Base-by-base conservation (phyloP, 2,113 vertebrate genomes). In the Burhinus oedicnemus region DNA sequence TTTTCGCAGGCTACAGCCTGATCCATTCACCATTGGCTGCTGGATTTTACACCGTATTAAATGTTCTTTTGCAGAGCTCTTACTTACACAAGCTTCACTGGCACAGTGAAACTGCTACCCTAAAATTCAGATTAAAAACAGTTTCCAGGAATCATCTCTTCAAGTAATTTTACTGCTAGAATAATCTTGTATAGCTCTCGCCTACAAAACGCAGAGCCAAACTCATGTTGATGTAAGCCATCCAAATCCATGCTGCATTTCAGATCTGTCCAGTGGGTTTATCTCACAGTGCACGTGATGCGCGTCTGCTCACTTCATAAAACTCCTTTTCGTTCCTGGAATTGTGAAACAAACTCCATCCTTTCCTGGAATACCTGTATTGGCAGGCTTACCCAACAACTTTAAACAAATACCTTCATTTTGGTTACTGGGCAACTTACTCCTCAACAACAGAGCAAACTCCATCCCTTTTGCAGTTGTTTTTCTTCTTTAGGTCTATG, bases 351-450 rank as follows among this genome's bases (percentile, higher is more conserved):
- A 49, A 84, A 45, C 83, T 52, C 58, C 49, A 45, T 87, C 64
- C 72, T 87, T 92, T 91, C 92, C 90, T 87, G 92, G 69, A 93
- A 93, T 82, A 96, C 90, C 95, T 96, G 86, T 61, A 19, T 16
- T 51, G 45, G 66, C 64, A 97, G 78, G 62, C 66, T 91, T 91
- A 87, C n/a, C 57, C 91, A 72, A 54, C 22, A 36, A 36, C 45
- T 66, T 84, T 19, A 54, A 71, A 72, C 32, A 90, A 90, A 76
- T 38, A 65, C 34, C 74, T 70, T 86, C 15, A 30, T 87, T 94
- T 91, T 80, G n/a, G 66, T 93, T 77, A 38, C 80, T 32, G 80
- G 54, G 88, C 62, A 83, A 95, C 87, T 15, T 14, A 38, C 26
- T 58, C 51, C 68, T 74, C 64, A 58, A 71, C 68, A 70, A 54